Evolutionary conservation across 1,140 invertebrate genomes (phyloP), one percentile per base, ranked within the genome.

Genomic region (Drosophila yakuba): DNA sequence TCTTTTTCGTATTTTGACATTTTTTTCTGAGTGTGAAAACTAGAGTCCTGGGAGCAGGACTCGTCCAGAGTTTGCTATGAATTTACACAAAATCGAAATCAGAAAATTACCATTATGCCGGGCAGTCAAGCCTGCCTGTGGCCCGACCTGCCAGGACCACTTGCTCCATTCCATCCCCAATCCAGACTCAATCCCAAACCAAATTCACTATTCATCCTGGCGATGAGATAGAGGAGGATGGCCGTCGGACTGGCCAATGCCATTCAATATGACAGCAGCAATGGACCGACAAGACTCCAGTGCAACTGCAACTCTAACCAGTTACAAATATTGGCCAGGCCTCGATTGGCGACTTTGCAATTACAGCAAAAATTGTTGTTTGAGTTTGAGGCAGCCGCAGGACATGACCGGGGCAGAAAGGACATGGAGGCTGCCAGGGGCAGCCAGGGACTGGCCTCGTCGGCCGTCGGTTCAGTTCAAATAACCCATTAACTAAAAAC

Each of bases 401-500:
- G 78, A 88, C 82, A 82, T 75, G 52, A 41, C 58, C 48, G 54
- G 48, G 41, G 58, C 28, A 62, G 17, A 55, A 60, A 55, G 48
- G 74, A 61, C 55, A 45, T 35, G 44, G 20, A 51, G 61, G 41
- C 15, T 41, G 50, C 68, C 57, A 11, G 52, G 35, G 58, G 38
- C 41, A 7, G 36, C 36, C 36, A 3, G 36, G 36, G 12, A 10
- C 4, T 36, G 39, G 50, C 7, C 52, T 54, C 54, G 28, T 51
- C 39, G 75, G 47, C 55, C 44, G 69, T 69, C 56, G 66, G 51
- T 59, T 44, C 76, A 84, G 81, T 84, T 88, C 79, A 88, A 83
- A 88, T 88, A 88, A 88, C 83, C 83, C 84, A 88, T 88, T 88
- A 88, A 88, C 84, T 89, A 89, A 89, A 89, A 89, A 88, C 83